A percentile compares a stretch with the other conserved stretches of the same genome.
phyloP scores from a whole-genome alignment of 2,113 vertebrate genomes.

The Gyps fulvus region DNA sequence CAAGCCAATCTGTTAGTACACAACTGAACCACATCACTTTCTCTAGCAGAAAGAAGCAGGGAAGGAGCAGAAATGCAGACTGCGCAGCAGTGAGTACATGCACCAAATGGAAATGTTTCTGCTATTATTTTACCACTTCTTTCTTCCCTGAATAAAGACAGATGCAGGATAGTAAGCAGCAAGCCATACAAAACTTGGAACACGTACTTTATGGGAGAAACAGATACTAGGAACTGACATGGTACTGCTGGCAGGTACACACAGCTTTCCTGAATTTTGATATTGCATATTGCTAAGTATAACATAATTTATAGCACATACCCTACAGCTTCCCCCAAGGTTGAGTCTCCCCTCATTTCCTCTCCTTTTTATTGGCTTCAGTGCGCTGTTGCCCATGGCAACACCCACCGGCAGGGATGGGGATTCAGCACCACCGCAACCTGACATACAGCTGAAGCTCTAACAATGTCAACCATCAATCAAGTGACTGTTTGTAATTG shows the following conservation, averaged over 20 bases:
- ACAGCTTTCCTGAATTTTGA: conserved; percentile 29
- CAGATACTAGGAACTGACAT: not conserved
- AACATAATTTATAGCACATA: conserved; percentile 72
- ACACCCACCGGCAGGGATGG: conserved; percentile 69
- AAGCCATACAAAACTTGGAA: conserved; percentile 23
- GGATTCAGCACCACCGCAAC: conserved; percentile 67
- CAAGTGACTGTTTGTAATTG: conserved; percentile 77
- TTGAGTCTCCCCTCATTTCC: conserved; percentile 71
- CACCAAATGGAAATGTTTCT: not conserved
- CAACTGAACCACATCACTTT: not conserved
- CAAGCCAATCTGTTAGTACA: not conserved
- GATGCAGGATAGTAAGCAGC: not conserved
- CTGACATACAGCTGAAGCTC: conserved; percentile 71
- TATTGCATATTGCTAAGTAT: conserved; percentile 56
- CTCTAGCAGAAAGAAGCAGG: not conserved
- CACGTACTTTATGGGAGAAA: not conserved
- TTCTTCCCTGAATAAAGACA: conserved; percentile 42
- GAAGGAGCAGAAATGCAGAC: not conserved
- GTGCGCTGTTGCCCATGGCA: conserved; percentile 78
- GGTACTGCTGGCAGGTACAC: conserved; percentile 3
- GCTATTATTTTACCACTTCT: not conserved
- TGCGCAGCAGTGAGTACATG: not conserved
- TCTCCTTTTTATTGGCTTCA: conserved; percentile 76
- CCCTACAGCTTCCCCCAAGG: conserved; percentile 66
- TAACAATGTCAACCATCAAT: conserved; percentile 83